phyloP scores from a whole-genome alignment of 2,797 vertebrate species.

The Danio jaintianensis region DNA sequence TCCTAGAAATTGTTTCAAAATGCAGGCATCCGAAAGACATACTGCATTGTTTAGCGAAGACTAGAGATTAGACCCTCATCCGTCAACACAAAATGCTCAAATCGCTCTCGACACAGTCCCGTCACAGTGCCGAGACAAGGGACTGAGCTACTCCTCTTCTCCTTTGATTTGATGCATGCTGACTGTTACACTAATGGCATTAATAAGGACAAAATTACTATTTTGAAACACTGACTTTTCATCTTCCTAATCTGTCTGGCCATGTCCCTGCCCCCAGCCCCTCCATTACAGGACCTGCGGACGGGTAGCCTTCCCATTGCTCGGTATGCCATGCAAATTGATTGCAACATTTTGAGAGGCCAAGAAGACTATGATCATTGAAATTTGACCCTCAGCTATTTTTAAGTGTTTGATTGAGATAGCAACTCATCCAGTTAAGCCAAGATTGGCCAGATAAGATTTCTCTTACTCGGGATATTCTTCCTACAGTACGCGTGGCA shows the following conservation, averaged over 20 bases:
- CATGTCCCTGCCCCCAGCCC: conserved; percentile 61
- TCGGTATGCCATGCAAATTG: conserved; percentile 64
- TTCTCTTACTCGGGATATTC: conserved; percentile 59
- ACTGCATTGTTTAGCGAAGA: conserved; percentile 60
- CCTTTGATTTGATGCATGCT: conserved; percentile 82
- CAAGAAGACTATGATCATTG: conserved; percentile 73
- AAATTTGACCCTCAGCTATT: conserved; percentile 79
- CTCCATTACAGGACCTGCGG: conserved; percentile 31
- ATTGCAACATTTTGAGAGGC: conserved; percentile 75
- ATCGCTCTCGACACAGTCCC: conserved; percentile 79
- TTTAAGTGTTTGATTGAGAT: conserved; percentile 76
- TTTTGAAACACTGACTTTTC: conserved; percentile 79
- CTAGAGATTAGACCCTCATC: conserved; percentile 74
- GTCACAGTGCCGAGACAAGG: conserved; percentile 77
- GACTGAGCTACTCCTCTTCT: conserved; percentile 78
- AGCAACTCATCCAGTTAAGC: conserved; percentile 74
- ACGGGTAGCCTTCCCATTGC: conserved; percentile 28
- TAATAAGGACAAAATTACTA: conserved; percentile 87
- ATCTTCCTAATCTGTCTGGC: conserved; percentile 69
- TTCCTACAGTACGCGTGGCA: conserved; percentile 6
- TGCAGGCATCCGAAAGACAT: conserved; percentile 23
- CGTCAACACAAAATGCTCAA: conserved; percentile 79
- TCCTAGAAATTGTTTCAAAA: background rate
- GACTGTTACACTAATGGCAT: conserved; percentile 88
- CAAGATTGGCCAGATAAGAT: conserved; percentile 66